Evolutionary conservation across 2,888 invertebrate genomes (phyloP).

Genomic region (Drosophila melanosoma): DNA sequence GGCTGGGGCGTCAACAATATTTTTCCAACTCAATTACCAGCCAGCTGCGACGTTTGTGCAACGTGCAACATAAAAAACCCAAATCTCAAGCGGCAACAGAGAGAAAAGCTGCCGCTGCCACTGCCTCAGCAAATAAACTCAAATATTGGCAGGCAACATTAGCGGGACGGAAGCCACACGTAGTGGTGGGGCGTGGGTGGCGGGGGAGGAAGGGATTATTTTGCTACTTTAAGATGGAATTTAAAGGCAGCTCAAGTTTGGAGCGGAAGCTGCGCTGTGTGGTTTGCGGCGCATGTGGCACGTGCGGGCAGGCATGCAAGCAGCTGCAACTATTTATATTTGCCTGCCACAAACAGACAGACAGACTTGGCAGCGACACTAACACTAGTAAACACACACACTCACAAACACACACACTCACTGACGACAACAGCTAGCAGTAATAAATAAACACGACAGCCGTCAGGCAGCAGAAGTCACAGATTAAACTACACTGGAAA

Average conservation of each 20-base stretch:
- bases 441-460: slow-evolving; percentile 74
- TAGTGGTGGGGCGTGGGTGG: neutral
- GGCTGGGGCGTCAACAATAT: slow-evolving; percentile 73
- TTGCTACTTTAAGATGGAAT: slow-evolving; percentile 34
- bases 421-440: slow-evolving; percentile 57
- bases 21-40: slow-evolving; percentile 79
- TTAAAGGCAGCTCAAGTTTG: slow-evolving; percentile 22
- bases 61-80: slow-evolving; percentile 39
- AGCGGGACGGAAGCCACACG: slow-evolving; percentile 6
- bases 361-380: slow-evolving; percentile 29
- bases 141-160: slow-evolving; percentile 66
- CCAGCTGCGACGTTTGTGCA: slow-evolving; percentile 74
- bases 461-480: slow-evolving; percentile 21
- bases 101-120: slow-evolving; percentile 30
- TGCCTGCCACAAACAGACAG: slow-evolving; percentile 68
- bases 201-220: neutral
- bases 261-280: slow-evolving; percentile 10
- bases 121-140: slow-evolving; percentile 51
- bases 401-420: slow-evolving; percentile 5
- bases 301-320: slow-evolving; percentile 41
- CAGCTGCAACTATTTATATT: slow-evolving; percentile 63
- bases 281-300: slow-evolving; percentile 24
- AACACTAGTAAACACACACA: slow-evolving; percentile 18
- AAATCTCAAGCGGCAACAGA: slow-evolving; percentile 70
- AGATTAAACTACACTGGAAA: slow-evolving; percentile 26